These are phyloP conservation scores for human (Homo sapiens) DNA, from an alignment of 2,113 vertebrate species.

Conservation along the genomic window DNA sequence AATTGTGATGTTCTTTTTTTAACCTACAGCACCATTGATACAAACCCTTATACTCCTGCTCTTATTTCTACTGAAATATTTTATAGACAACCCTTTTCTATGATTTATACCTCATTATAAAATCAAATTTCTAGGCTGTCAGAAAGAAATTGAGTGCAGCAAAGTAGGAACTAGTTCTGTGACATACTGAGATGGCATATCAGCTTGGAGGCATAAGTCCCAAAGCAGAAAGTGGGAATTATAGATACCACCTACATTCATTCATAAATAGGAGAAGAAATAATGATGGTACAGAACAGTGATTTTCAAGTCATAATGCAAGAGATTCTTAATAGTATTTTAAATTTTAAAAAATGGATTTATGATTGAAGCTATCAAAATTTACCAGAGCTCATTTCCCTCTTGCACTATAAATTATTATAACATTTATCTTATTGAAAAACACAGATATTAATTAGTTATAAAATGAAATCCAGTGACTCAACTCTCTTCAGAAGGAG, in stretches of 20 bases:
- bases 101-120: constrained; percentile 82
- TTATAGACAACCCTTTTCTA: constrained; percentile 60
- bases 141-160: constrained; percentile 79
- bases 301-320: constrained; percentile 36
- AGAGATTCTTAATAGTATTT: constrained; percentile 44
- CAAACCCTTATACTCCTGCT: constrained; percentile 60
- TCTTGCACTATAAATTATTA: constrained; percentile 34
- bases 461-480: background rate
- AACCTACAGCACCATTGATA: constrained; percentile 43
- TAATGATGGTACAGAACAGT: constrained; percentile 44
- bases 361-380: constrained; percentile 50
- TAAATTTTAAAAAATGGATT: constrained; percentile 26
- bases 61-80: constrained; percentile 67
- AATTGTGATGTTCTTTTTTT: constrained; percentile 63
- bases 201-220: constrained; percentile 61
- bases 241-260: constrained; percentile 72
- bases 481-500: background rate
- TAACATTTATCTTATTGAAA: constrained; percentile 24
- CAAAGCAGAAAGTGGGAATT: constrained; percentile 68
- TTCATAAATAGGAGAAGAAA: constrained; percentile 67
- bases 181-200: constrained; percentile 63
- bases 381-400: background rate
- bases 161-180: constrained; percentile 67
- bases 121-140: constrained; percentile 82
- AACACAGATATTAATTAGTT: constrained; percentile 38